Base-by-base conservation (phyloP, 2,113 vertebrate species). In the Calyptomena viridis region DNA sequence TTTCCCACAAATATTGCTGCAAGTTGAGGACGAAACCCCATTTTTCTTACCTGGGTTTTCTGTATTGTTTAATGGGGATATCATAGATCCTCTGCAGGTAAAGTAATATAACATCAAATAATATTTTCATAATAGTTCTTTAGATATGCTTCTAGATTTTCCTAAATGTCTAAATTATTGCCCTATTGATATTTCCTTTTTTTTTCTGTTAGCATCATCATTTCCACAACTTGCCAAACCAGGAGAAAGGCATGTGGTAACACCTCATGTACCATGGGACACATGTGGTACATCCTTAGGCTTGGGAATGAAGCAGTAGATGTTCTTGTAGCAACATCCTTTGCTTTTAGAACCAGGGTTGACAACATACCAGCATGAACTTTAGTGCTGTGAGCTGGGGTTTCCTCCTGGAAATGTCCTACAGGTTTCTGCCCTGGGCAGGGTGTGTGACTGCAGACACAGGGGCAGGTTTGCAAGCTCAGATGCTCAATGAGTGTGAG, bases 271-370 rank as follows among this genome's bases (percentile, higher is more conserved):
- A n/a, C n/a, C n/a, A n/a, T 11, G 21, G 60, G 37, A 15, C 0
- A 5, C 0, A 1, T 0, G 0, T 17, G 55, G 6, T 9, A 6
- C 25, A 11, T 35, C 56, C 44, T 55, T 72, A 31, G 25, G 17
- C 27, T 19, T 40, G 52, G 39, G 18, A 15, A 1, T 3, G n/a
- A 40, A 55, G 71, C 18, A 13, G 23, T 2, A 40, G 28, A 12
- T 22, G 35, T 12, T 53, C 56, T 8, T 37, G 42, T 5, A 53
- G n/a, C 53, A 59, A 46, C 50, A 33, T 39, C 27, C 24, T 50
- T 42, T 5, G 10, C 49, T 46, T 4, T 14, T 27, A 39, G 31
- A 31, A 50, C 18, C 31, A 22, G 40, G 20, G 6, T 0, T 35
- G 67, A 42, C 56, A 59, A 11, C 30, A 27, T 37, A 44, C 7